A percentile compares a stretch with the other conserved stretches of the same genome.
phyloP scores from a whole-genome alignment of 2,888 invertebrate species.

The Leptogaster cylindrica region DNA sequence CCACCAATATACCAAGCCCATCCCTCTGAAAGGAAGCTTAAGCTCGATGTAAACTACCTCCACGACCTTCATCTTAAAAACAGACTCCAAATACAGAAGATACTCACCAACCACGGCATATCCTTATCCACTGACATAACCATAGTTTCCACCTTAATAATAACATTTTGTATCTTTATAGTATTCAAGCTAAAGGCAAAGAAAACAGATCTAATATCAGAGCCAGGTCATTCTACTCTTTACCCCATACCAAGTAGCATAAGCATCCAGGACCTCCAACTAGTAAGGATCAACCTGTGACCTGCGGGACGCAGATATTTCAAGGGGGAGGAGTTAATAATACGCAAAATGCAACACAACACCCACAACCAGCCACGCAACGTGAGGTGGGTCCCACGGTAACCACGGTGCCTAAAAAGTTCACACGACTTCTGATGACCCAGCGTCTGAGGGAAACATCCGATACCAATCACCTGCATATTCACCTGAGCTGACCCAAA shows the following conservation, averaged over 20 bases:
- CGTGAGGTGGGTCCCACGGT: too few relatives aligned
- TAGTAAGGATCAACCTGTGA: background rate
- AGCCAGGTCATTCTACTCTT: background rate
- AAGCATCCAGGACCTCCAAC: conserved; percentile 15
- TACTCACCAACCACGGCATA: conserved; percentile 9
- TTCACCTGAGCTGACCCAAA: too few relatives aligned
- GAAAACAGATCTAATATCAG: background rate
- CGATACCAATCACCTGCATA: too few relatives aligned
- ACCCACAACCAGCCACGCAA: too few relatives aligned
- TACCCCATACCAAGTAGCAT: background rate
- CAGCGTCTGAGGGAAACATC: too few relatives aligned
- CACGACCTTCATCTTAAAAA: conserved; percentile 11
- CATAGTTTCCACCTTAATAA: background rate
- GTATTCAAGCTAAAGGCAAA: background rate
- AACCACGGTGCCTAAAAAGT: too few relatives aligned
- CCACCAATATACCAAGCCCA: conserved; percentile 11
- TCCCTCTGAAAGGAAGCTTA: background rate
- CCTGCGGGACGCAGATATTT: background rate
- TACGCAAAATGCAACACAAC: too few relatives aligned
- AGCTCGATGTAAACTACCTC: background rate
- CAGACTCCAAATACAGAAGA: background rate
- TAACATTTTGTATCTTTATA: conserved; percentile 13
- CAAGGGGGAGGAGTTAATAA: too few relatives aligned
- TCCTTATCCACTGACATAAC: background rate
- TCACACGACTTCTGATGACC: too few relatives aligned